Evolutionary conservation across 1,140 invertebrate genomes (phyloP).

Genomic region (Bombus waltoni): DNA sequence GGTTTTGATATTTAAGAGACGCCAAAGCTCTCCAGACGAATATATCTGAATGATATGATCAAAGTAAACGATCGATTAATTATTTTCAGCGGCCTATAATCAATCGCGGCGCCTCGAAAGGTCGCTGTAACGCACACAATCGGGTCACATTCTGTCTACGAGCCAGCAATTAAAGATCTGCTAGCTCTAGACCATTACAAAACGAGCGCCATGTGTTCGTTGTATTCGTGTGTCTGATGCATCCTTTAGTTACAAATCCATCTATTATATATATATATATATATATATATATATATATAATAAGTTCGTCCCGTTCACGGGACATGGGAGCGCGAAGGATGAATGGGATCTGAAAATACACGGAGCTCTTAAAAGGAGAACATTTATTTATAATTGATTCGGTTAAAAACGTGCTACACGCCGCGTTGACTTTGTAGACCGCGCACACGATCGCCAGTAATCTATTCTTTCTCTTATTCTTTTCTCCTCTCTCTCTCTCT

Average conservation of each 20-base stretch:
- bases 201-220: not conserved
- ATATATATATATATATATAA: no score
- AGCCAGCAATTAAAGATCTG: not conserved
- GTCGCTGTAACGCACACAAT: not conserved
- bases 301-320: not conserved
- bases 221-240: not conserved
- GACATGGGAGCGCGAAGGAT: not conserved
- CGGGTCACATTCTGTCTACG: not conserved
- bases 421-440: not conserved
- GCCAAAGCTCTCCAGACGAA: not conserved
- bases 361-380: not conserved
- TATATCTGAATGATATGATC: not conserved
- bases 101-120: not conserved
- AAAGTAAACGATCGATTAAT: not conserved
- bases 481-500: not conserved
- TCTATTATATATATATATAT: not conserved
- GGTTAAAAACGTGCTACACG: slow-evolving; percentile 9
- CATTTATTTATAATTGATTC: slow-evolving; percentile 54
- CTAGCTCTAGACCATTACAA: not conserved
- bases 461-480: not conserved
- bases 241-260: not conserved
- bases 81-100: not conserved
- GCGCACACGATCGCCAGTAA: not conserved
- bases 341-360: slow-evolving; percentile 44
- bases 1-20: not conserved